Evolutionary conservation across 2,888 invertebrate species (phyloP).

Genomic region (Caenorhabditis sp.): DNA sequence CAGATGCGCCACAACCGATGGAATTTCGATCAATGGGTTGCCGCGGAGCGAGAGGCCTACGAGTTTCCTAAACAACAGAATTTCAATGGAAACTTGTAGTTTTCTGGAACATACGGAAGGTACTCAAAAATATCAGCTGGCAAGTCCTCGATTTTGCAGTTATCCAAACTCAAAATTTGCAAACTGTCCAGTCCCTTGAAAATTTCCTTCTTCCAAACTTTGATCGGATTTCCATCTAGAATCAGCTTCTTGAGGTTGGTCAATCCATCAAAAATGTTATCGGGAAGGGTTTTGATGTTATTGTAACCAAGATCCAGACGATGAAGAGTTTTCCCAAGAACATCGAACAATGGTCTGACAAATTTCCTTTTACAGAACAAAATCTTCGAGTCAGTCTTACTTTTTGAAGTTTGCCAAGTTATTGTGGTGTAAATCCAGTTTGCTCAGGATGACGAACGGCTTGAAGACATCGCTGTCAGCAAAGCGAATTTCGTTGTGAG

Average conservation of each 20-base stretch:
- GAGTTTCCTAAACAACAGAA: slow-evolving; percentile 69
- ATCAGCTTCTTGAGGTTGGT: slow-evolving; percentile 66
- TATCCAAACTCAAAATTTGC: slow-evolving; percentile 73
- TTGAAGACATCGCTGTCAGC: slow-evolving; percentile 63
- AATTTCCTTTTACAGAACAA: background rate
- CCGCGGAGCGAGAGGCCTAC: slow-evolving; percentile 68
- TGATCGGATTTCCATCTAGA: slow-evolving; percentile 71
- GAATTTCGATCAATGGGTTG: slow-evolving; percentile 71
- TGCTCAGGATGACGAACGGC: slow-evolving; percentile 52
- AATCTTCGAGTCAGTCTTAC: slow-evolving; percentile 31
- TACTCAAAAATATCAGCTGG: slow-evolving; percentile 73
- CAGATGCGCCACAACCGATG: slow-evolving; percentile 67
- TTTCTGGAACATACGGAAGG: slow-evolving; percentile 67
- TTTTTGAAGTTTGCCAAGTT: slow-evolving; percentile 50
- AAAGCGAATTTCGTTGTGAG: slow-evolving; percentile 54
- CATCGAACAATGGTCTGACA: slow-evolving; percentile 47
- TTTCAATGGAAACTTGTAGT: background rate
- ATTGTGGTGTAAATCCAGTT: slow-evolving; percentile 63
- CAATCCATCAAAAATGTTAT: slow-evolving; percentile 41
- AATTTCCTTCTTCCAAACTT: slow-evolving; percentile 48
- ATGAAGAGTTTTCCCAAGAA: slow-evolving; percentile 57
- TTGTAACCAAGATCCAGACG: slow-evolving; percentile 64
- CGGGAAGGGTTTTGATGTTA: slow-evolving; percentile 34
- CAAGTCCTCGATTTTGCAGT: slow-evolving; percentile 65
- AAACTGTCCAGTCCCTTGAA: slow-evolving; percentile 73